Percentiles rank a stretch among this genome's conserved stretches.
These are phyloP conservation scores for Heliconius hewitsoni DNA, from an alignment of 1,140 invertebrate species.

Conservation along the genomic window DNA sequence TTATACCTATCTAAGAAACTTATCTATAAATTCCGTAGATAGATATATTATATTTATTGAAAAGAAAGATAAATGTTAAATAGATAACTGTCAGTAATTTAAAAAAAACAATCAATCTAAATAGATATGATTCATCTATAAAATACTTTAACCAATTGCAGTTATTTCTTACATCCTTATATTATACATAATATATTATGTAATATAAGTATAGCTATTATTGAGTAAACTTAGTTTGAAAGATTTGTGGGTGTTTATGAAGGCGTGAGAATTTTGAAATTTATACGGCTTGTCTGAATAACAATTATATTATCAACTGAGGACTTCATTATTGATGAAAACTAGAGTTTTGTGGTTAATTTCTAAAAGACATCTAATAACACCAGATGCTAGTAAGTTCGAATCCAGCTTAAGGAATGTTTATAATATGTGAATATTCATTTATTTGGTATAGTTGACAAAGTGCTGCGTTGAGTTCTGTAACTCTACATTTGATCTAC, in stretches of 20 bases:
- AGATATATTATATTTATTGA: no score
- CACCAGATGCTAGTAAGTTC: no score
- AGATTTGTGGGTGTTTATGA: not conserved
- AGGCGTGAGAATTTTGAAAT: conserved; percentile 6
- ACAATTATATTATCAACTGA: not conserved
- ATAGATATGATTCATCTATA: not conserved
- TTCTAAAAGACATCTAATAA: no score
- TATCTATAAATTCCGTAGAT: no score
- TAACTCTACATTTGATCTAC: no score
- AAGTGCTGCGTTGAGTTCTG: no score
- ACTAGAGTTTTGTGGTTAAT: not conserved
- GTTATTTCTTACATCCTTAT: not conserved
- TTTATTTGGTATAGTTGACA: no score
- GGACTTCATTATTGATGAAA: not conserved
- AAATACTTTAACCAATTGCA: not conserved
- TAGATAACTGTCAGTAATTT: not conserved
- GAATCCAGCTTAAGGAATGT: no score
- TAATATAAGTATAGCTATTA: not conserved
- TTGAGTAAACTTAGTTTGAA: not conserved
- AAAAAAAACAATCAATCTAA: not conserved
- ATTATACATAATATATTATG: not conserved
- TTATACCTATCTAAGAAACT: no score
- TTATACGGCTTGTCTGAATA: not conserved
- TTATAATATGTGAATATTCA: no score
- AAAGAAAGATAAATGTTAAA: not conserved